Conservation (phyloP, 2,797 vertebrate genomes). For the Tinamus major region DNA sequence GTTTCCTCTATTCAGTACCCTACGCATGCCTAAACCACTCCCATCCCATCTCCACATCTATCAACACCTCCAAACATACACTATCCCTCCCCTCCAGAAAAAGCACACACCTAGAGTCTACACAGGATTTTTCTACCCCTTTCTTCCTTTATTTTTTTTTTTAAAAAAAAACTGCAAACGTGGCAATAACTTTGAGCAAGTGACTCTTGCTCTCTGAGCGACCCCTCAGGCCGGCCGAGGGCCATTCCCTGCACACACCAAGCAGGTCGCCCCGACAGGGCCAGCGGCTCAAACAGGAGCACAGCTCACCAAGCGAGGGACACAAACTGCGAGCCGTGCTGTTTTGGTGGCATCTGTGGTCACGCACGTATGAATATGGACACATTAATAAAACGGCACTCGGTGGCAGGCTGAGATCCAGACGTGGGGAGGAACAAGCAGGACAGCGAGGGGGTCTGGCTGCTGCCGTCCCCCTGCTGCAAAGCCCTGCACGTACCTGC, state of each 20-base stretch:
- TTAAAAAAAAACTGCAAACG: neutral
- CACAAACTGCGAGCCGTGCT: neutral
- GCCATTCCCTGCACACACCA: neutral
- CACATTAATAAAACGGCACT: neutral
- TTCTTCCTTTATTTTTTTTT: neutral
- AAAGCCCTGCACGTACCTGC: neutral
- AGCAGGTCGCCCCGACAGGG: neutral
- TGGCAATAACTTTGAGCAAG: neutral
- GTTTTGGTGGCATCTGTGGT: fast-evolving
- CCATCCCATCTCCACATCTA: neutral
- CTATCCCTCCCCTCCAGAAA: neutral
- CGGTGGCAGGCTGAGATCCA: neutral
- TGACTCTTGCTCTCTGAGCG: neutral
- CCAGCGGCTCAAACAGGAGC: neutral
- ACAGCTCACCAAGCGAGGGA: neutral
- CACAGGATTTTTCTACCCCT: neutral
- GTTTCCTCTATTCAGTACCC: neutral
- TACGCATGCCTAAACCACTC: neutral
- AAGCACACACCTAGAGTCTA: neutral
- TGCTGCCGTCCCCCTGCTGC: neutral
- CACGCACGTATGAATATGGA: slow-evolving; percentile 35
- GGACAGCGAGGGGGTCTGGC: neutral
- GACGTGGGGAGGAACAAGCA: neutral
- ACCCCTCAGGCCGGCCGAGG: neutral
- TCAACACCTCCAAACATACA: neutral